A percentile compares a stretch with the other conserved stretches of the same genome.
phyloP scores from a whole-genome alignment of 2,888 invertebrate species.

The Hydroisotoma schaefferi region DNA sequence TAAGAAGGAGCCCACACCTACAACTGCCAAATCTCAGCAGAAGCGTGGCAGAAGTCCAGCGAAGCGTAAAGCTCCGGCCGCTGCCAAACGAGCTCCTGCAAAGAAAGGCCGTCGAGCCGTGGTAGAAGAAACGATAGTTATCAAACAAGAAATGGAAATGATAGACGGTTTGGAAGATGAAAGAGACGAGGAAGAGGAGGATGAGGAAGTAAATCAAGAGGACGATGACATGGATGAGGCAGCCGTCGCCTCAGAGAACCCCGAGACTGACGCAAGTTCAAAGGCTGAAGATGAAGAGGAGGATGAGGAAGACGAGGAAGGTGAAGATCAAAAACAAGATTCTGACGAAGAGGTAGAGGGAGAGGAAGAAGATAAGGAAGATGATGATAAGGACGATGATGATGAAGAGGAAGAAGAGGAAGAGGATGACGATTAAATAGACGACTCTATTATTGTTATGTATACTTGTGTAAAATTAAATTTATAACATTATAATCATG shows the following conservation, averaged over 20 bases:
- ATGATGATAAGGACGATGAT: slow-evolving; percentile 24
- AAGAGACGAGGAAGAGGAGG: slow-evolving; percentile 13
- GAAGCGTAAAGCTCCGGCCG: neutral
- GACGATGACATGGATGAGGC: slow-evolving; percentile 7
- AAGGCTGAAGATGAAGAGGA: slow-evolving; percentile 4
- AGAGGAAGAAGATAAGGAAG: slow-evolving; percentile 13
- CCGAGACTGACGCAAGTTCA: slow-evolving; percentile 13
- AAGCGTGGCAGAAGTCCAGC: neutral
- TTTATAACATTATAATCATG: neutral
- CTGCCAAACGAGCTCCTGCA: neutral
- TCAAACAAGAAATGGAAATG: slow-evolving; percentile 7
- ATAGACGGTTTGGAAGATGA: slow-evolving; percentile 21
- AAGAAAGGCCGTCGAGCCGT: neutral
- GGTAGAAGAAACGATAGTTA: neutral
- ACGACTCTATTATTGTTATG: neutral
- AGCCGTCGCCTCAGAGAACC: neutral
- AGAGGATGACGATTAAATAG: neutral
- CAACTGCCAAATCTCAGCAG: neutral
- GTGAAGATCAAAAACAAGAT: neutral
- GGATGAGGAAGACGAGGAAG: slow-evolving; percentile 5
- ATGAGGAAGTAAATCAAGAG: slow-evolving; percentile 6
- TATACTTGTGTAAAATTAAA: neutral
- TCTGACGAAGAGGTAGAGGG: slow-evolving; percentile 7
- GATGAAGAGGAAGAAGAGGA: slow-evolving; percentile 8
- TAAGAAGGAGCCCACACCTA: no score